A percentile compares a stretch with the other conserved stretches of the same genome.
phyloP scores from a whole-genome alignment of 2,797 vertebrate genomes.

The Enteromius treurensis region DNA sequence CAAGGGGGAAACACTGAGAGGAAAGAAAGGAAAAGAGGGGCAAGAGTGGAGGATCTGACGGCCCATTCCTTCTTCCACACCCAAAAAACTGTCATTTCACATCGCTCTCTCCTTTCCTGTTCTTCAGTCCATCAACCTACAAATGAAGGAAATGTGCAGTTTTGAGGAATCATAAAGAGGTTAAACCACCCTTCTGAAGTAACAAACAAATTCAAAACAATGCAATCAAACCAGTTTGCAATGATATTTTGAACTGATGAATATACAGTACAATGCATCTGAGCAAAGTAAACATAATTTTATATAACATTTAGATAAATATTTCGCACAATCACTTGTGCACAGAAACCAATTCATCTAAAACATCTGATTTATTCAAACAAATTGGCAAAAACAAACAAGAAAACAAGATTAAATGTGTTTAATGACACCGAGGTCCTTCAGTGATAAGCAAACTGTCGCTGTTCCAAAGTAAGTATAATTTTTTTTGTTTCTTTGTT shows the following conservation, averaged over 20 bases:
- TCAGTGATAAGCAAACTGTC: not conserved
- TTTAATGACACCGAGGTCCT: not conserved
- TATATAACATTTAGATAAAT: not conserved
- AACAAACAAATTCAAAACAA: not conserved
- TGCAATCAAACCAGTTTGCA: not conserved
- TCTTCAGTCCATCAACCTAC: not conserved
- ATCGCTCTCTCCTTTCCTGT: conserved; percentile 15
- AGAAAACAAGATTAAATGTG: not conserved
- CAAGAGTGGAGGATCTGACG: conserved; percentile 47
- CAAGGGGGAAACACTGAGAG: conserved; percentile 34
- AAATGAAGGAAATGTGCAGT: not conserved
- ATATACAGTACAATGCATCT: not conserved
- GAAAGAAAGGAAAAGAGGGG: conserved; percentile 38
- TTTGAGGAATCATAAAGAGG: not conserved
- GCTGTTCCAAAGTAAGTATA: not conserved
- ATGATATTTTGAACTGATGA: not conserved
- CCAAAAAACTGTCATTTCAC: not conserved
- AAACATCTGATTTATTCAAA: not conserved
- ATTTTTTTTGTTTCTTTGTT: conserved; percentile 32
- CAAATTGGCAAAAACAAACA: not conserved
- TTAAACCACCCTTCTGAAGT: not conserved
- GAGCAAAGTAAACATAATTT: not conserved
- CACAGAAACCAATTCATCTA: not conserved
- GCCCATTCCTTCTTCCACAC: conserved; percentile 37
- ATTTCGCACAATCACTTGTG: not conserved